Percentiles rank a stretch among this genome's conserved stretches.
These are phyloP conservation scores for Channallabes apus DNA, from an alignment of 2,797 vertebrate species.

Conservation along the genomic window DNA sequence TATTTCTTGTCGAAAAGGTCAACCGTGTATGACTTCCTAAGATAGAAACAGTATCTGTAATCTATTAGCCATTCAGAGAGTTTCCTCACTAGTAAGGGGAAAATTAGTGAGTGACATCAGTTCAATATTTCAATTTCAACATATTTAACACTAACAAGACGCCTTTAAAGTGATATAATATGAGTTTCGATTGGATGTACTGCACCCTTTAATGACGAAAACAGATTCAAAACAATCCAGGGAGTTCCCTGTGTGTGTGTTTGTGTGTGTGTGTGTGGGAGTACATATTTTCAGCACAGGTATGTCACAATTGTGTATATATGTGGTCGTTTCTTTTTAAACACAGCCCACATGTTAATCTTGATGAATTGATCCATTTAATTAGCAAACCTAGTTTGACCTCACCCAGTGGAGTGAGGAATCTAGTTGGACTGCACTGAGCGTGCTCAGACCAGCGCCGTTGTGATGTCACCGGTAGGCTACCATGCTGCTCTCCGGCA, in stretches of 20 bases:
- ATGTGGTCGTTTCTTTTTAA: conserved; percentile 9
- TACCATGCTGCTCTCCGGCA: conserved; percentile 5
- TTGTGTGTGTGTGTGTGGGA: background rate
- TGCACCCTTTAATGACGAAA: conserved; percentile 46
- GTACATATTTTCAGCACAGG: conserved; percentile 22
- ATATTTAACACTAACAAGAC: background rate
- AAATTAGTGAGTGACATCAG: too few species aligned
- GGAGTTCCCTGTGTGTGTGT: conserved; percentile 46
- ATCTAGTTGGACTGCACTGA: conserved; percentile 72
- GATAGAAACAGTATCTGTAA: background rate
- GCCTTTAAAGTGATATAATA: background rate
- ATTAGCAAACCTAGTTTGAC: conserved; percentile 59
- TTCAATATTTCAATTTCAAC: background rate
- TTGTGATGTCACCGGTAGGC: conserved; percentile 64
- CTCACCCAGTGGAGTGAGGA: conserved; percentile 64
- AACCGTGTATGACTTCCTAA: background rate
- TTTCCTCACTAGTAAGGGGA: too few species aligned
- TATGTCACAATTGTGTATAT: conserved; percentile 44
- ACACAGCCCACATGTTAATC: conserved; percentile 43
- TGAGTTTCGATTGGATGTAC: background rate
- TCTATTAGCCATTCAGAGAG: background rate
- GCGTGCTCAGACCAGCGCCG: conserved; percentile 75
- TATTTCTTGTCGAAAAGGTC: background rate
- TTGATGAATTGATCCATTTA: conserved; percentile 57
- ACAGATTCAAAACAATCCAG: conserved; percentile 51